phyloP scores from a whole-genome alignment of 2,888 invertebrate genomes.

The Hemithea aestivaria region DNA sequence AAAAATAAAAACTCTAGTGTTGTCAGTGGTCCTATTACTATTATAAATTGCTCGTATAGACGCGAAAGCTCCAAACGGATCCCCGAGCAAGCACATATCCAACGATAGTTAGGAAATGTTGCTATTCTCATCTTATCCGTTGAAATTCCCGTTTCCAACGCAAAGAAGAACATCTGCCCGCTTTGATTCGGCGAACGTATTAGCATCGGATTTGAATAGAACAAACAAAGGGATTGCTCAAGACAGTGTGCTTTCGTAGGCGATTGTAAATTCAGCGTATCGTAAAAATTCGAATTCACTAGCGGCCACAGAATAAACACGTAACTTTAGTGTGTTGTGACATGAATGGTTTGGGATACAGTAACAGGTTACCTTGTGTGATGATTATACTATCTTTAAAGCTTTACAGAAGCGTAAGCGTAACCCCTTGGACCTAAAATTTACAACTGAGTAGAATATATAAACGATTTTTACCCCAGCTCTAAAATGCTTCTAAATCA shows the following conservation, averaged over 20 bases:
- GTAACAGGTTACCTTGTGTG: neutral
- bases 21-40: too few relatives aligned
- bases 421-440: too few relatives aligned
- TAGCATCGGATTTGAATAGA: constrained; percentile 78
- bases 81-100: constrained; percentile 23
- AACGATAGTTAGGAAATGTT: constrained; percentile 41
- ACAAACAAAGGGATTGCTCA: constrained; percentile 77
- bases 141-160: constrained; percentile 61
- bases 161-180: constrained; percentile 69
- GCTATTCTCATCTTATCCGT: constrained; percentile 53
- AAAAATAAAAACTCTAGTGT: too few relatives aligned
- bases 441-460: too few relatives aligned
- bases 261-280: constrained; percentile 75
- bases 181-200: constrained; percentile 75
- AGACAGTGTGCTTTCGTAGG: constrained; percentile 76
- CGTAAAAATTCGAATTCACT: constrained; percentile 60
- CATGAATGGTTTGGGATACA: constrained; percentile 1
- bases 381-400: too few relatives aligned
- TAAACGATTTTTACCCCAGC: too few relatives aligned
- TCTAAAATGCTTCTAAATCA: too few relatives aligned
- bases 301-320: constrained; percentile 24
- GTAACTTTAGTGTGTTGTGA: constrained; percentile 8
- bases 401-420: too few relatives aligned
- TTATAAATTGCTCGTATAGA: constrained; percentile 6
- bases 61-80: constrained; percentile 20